Evolutionary conservation across 2,113 vertebrate species (phyloP).

Genomic region (Gracilinanus agilis): DNA sequence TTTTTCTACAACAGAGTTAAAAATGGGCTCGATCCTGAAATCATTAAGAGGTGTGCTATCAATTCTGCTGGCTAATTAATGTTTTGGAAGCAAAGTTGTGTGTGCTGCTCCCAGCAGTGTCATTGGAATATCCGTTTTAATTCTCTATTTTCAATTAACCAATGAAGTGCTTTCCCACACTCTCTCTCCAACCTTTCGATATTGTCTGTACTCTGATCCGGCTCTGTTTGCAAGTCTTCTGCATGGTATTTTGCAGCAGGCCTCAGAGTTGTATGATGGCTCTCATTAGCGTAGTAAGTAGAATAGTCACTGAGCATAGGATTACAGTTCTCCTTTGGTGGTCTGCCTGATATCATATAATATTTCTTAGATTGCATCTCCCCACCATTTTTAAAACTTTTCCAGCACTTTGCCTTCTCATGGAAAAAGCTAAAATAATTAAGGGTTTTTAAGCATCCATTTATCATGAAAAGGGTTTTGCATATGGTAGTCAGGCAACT

Average conservation of each 20-base stretch:
- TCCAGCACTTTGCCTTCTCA: neutral
- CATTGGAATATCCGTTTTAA: rapidly evolving
- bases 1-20: rapidly evolving
- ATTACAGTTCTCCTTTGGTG: neutral
- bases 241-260: neutral
- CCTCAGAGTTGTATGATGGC: constrained; percentile 32
- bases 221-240: neutral
- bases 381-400: neutral
- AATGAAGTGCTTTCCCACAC: neutral
- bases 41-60: neutral
- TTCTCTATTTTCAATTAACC: neutral
- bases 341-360: neutral
- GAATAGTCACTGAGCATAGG: constrained; percentile 14
- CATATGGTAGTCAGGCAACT: constrained; percentile 65
- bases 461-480: constrained; percentile 67
- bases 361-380: rapidly evolving
- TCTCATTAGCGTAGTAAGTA: neutral
- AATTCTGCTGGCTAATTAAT: constrained; percentile 24
- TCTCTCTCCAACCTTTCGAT: neutral
- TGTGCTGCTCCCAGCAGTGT: rapidly evolving
- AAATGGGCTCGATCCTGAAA: rapidly evolving
- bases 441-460: constrained; percentile 63
- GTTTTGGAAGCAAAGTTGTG: neutral
- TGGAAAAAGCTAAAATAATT: constrained; percentile 52
- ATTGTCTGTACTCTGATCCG: neutral